A percentile compares a stretch with the other conserved stretches of the same genome.
Conservation (phyloP, 2,113 vertebrate genomes). For the Pachycephala philippinensis region DNA sequence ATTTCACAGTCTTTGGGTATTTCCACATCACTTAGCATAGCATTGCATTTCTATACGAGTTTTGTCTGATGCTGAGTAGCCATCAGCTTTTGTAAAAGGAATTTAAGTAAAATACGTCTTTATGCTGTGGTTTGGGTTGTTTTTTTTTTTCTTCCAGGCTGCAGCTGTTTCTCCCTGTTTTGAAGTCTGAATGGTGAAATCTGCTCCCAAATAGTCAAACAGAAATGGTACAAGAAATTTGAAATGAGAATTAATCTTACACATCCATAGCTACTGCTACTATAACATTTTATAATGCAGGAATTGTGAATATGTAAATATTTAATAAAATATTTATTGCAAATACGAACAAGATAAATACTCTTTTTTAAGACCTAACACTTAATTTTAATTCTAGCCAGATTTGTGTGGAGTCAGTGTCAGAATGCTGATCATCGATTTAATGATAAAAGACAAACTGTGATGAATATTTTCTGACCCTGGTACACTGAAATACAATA, state of each 20-base stretch:
- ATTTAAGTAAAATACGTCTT: not conserved
- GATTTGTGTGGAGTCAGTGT: not conserved
- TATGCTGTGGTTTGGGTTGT: not conserved
- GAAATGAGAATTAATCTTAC: not conserved
- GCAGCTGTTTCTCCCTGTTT: not conserved
- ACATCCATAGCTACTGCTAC: not conserved
- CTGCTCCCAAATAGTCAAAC: not conserved
- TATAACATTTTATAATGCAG: not conserved
- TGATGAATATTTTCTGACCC: not conserved
- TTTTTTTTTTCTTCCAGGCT: not conserved
- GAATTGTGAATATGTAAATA: not conserved
- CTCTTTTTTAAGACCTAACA: not conserved
- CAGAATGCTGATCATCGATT: not conserved
- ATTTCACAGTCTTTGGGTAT: not conserved
- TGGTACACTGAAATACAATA: not conserved
- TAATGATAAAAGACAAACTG: not conserved
- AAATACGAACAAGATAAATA: not conserved
- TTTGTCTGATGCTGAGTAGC: not conserved
- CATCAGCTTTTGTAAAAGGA: not conserved
- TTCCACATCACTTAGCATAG: slow-evolving; percentile 25
- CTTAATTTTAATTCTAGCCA: not conserved
- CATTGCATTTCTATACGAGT: not conserved
- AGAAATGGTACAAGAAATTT: not conserved
- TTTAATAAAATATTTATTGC: not conserved
- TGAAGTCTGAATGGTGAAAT: not conserved